These are phyloP conservation scores for Ornithoptera alexandrae DNA, from an alignment of 2,888 invertebrate genomes.

Conservation along the genomic window DNA sequence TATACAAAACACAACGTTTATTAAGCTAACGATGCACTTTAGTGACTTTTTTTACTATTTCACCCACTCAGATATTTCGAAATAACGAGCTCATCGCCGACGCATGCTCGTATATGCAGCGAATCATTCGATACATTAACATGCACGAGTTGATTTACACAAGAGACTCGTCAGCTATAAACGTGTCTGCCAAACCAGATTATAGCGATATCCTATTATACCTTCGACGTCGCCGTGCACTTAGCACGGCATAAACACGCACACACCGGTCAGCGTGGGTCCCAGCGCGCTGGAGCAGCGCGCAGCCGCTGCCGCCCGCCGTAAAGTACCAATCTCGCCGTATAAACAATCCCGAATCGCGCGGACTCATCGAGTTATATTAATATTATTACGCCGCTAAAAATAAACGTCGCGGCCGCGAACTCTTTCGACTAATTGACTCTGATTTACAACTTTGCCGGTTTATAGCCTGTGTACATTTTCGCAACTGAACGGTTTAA, in stretches of 20 bases:
- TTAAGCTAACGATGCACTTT: no score
- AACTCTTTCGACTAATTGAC: slow-evolving; percentile 57
- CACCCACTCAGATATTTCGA: no score
- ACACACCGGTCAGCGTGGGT: no score
- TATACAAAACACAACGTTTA: no score
- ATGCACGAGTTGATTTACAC: no score
- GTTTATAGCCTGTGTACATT: slow-evolving; percentile 49
- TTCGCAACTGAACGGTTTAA: slow-evolving; percentile 32
- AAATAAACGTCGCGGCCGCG: slow-evolving; percentile 44
- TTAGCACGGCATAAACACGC: neutral
- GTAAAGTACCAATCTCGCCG: slow-evolving; percentile 33
- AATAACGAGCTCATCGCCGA: no score
- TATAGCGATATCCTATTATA: neutral
- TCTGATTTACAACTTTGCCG: slow-evolving; percentile 64
- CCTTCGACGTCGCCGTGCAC: neutral
- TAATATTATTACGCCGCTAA: slow-evolving; percentile 48
- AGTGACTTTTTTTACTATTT: no score
- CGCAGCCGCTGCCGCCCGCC: neutral
- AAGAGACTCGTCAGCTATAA: no score
- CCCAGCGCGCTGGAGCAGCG: no score
- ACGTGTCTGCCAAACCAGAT: neutral
- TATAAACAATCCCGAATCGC: slow-evolving; percentile 32
- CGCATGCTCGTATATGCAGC: no score
- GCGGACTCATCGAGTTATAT: slow-evolving; percentile 35
- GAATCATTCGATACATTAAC: no score